Percentiles rank a stretch among this genome's conserved stretches.
Conservation (phyloP, 2,888 invertebrate species). For the Rutpela maculata region DNA sequence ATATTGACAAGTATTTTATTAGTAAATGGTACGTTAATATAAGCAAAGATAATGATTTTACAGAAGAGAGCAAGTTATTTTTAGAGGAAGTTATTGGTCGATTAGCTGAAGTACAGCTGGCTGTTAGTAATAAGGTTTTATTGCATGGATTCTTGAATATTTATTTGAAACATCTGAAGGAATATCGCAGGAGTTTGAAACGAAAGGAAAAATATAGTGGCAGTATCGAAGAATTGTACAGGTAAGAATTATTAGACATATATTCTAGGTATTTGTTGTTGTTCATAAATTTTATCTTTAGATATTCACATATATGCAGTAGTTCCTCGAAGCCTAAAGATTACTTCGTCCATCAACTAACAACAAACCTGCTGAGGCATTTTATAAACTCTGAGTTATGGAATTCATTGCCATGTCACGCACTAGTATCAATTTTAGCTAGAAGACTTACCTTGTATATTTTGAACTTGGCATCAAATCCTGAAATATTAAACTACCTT, state of each 20-base stretch:
- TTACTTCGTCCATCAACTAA: constrained; percentile 78
- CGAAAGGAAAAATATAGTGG: constrained; percentile 75
- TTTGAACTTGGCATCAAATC: constrained; percentile 75
- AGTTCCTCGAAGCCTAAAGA: constrained; percentile 74
- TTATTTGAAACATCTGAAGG: constrained; percentile 79
- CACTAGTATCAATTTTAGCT: constrained; percentile 79
- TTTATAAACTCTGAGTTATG: constrained; percentile 82
- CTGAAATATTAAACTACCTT: constrained; percentile 74
- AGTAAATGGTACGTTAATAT: constrained; percentile 75
- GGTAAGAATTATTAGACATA: constrained; percentile 62
- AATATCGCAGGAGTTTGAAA: constrained; percentile 79
- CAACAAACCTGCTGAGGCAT: constrained; percentile 78
- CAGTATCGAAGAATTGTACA: constrained; percentile 75
- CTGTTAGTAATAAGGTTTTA: constrained; percentile 72
- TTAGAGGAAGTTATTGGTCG: constrained; percentile 72
- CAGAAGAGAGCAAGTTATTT: constrained; percentile 71
- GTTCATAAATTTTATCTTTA: constrained; percentile 38
- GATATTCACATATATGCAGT: constrained; percentile 71
- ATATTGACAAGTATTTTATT: constrained; percentile 74
- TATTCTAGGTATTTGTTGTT: too few relatives aligned
- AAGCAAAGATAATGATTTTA: constrained; percentile 74
- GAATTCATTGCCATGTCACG: constrained; percentile 81
- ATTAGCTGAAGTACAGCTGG: constrained; percentile 69
- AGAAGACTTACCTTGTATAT: constrained; percentile 77
- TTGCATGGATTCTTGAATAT: constrained; percentile 75